phyloP scores from a whole-genome alignment of 2,888 invertebrate species.

The Laothoe populi region DNA sequence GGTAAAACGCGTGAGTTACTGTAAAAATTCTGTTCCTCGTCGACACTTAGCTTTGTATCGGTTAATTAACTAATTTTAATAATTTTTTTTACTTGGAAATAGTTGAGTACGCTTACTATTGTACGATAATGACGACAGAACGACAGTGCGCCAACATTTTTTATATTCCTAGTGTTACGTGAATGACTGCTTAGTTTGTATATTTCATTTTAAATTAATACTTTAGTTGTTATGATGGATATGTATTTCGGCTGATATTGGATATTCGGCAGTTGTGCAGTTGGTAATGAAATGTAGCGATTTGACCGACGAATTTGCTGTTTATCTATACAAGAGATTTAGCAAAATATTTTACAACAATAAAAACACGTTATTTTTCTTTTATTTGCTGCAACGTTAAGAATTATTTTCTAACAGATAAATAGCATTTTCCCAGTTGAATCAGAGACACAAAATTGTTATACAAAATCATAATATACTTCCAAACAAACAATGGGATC shows the following conservation, averaged over 20 bases:
- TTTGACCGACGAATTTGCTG: slow-evolving; percentile 41
- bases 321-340: slow-evolving; percentile 29
- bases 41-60: slow-evolving; percentile 41
- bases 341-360: background rate
- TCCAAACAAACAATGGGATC: slow-evolving; percentile 66
- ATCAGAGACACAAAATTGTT: slow-evolving; percentile 51
- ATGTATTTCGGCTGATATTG: slow-evolving; percentile 60
- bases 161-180: slow-evolving; percentile 73
- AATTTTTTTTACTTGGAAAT: slow-evolving; percentile 69
- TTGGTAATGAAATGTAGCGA: slow-evolving; percentile 49
- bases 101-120: slow-evolving; percentile 81
- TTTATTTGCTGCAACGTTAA: background rate
- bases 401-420: slow-evolving; percentile 29
- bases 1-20: slow-evolving; percentile 23
- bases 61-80: slow-evolving; percentile 57
- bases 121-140: slow-evolving; percentile 67
- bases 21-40: slow-evolving; percentile 68
- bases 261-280: slow-evolving; percentile 48
- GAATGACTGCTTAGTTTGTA: slow-evolving; percentile 84
- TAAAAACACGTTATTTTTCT: background rate
- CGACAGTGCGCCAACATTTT: slow-evolving; percentile 52
- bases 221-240: slow-evolving; percentile 53
- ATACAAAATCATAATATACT: slow-evolving; percentile 31
- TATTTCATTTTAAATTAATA: slow-evolving; percentile 68
- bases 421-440: slow-evolving; percentile 49